phyloP scores from a whole-genome alignment of 2,888 invertebrate species.

The Idaea dimidiata region DNA sequence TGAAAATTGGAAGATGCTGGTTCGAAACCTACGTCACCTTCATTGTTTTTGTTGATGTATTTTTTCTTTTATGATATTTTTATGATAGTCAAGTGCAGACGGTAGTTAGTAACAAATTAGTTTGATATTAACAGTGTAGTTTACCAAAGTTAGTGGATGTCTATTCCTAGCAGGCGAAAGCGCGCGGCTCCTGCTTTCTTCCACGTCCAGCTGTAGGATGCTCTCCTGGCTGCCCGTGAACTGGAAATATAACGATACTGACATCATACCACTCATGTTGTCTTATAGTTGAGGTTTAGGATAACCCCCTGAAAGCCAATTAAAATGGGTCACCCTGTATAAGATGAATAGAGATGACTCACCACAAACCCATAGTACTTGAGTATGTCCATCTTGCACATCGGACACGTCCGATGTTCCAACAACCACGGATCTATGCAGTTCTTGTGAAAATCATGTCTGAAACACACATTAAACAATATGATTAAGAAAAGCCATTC shows the following conservation, averaged over 20 bases:
- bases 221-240: conserved; percentile 93
- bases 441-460: conserved; percentile 96
- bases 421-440: conserved; percentile 98
- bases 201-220: conserved; percentile 88
- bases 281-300: too few relatives aligned
- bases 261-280: too few relatives aligned
- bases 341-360: conserved; percentile 56
- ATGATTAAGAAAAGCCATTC: background rate
- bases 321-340: background rate
- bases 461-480: conserved; percentile 60
- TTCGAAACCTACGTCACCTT: too few relatives aligned
- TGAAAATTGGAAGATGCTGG: too few relatives aligned
- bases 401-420: conserved; percentile 96
- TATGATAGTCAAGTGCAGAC: too few relatives aligned
- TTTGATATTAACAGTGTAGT: too few relatives aligned
- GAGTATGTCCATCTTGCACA: conserved; percentile 98
- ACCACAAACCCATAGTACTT: conserved; percentile 94
- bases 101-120: too few relatives aligned
- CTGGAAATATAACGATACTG: conserved; percentile 60
- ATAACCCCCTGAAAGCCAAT: too few relatives aligned
- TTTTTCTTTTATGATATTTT: too few relatives aligned
- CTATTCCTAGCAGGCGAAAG: conserved; percentile 60
- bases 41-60: too few relatives aligned
- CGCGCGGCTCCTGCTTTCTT: conserved; percentile 69
- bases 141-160: conserved; percentile 71